Evolutionary conservation across 1,140 invertebrate species (phyloP).

Genomic region (Ips nitidus): DNA sequence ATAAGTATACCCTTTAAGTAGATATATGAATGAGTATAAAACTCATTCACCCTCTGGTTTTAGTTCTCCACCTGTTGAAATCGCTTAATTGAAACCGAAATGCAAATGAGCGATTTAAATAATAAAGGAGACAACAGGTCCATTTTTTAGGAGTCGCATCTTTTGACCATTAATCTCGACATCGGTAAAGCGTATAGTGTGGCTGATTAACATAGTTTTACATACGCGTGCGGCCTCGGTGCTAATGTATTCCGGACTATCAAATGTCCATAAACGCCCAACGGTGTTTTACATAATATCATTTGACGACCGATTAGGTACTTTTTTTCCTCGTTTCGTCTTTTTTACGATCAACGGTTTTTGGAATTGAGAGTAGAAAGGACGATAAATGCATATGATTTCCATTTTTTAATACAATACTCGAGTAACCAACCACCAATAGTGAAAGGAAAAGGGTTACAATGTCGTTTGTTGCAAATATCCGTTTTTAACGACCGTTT

Average conservation of each 20-base stretch:
- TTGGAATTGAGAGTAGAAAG: too few species aligned
- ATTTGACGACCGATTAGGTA: not conserved
- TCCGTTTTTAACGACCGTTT: constrained; percentile 27
- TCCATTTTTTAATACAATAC: too few species aligned
- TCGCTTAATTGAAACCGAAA: constrained; percentile 5
- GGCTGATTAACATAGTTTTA: constrained; percentile 37
- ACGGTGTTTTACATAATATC: constrained; percentile 17
- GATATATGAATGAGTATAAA: too few species aligned
- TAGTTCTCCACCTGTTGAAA: not conserved
- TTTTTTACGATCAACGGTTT: too few species aligned
- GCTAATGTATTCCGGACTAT: constrained; percentile 34
- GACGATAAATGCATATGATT: too few species aligned
- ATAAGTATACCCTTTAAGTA: too few species aligned
- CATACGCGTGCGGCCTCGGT: constrained; percentile 27
- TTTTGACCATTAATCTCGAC: constrained; percentile 35
- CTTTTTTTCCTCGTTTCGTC: too few species aligned
- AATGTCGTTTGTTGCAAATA: not conserved
- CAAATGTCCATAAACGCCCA: constrained; percentile 28
- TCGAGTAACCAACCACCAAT: not conserved
- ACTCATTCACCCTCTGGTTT: not conserved
- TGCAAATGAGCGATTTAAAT: constrained; percentile 16
- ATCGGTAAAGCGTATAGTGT: constrained; percentile 17
- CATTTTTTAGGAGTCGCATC: constrained; percentile 22
- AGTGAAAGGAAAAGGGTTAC: not conserved
- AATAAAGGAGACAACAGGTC: constrained; percentile 15